Conservation (phyloP, 2,888 invertebrate genomes). For the Catocala fraxini region DNA sequence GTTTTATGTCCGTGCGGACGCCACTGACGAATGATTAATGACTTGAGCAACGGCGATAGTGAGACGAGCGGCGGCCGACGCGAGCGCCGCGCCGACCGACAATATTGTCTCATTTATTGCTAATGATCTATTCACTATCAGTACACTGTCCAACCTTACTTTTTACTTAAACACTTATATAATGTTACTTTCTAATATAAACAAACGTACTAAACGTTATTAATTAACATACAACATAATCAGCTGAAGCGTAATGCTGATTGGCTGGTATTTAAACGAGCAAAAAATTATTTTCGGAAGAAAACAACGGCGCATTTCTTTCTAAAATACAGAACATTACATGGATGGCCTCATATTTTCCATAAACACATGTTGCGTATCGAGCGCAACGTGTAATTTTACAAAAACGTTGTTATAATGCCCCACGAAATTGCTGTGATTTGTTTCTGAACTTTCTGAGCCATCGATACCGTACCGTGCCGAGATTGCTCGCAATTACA, state of each 20-base stretch:
- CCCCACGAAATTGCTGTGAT: constrained; percentile 80
- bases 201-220: constrained; percentile 49
- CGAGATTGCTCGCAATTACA: constrained; percentile 74
- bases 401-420: constrained; percentile 81
- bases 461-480: constrained; percentile 65
- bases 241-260: constrained; percentile 21
- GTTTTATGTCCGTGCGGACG: constrained; percentile 75
- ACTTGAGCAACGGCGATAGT: constrained; percentile 65
- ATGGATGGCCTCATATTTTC: constrained; percentile 65
- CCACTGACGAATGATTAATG: constrained; percentile 78
- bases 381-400: constrained; percentile 74
- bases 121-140: constrained; percentile 79
- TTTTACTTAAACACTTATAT: constrained; percentile 47
- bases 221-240: constrained; percentile 55
- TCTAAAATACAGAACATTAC: constrained; percentile 53
- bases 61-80: constrained; percentile 53
- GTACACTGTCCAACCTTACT: constrained; percentile 44
- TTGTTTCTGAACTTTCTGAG: constrained; percentile 73
- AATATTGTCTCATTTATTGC: constrained; percentile 84
- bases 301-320: constrained; percentile 51
- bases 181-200: constrained; percentile 68
- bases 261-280: constrained; percentile 29
- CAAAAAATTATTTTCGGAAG: constrained; percentile 26
- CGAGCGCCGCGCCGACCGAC: constrained; percentile 61
- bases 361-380: constrained; percentile 75